Evolutionary conservation across 2,797 vertebrate species (phyloP).

Genomic region (Anisognathus igniventris): DNA sequence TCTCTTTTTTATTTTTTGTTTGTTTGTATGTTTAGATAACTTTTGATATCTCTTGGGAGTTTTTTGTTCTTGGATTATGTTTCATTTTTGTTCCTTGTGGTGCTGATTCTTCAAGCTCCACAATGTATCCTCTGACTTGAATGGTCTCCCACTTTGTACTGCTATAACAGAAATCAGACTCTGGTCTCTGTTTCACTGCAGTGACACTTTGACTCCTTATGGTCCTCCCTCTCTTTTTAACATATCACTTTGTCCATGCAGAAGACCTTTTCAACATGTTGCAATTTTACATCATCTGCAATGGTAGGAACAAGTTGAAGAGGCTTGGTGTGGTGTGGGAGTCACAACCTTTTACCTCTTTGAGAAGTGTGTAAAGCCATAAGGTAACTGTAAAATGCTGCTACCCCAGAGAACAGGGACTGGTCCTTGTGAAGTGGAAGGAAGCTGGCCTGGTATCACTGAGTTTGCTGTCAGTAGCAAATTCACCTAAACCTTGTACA

Average conservation of each 20-base stretch:
- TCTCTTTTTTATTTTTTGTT: not conserved
- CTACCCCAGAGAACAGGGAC: not conserved
- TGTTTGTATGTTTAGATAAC: not conserved
- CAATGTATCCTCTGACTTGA: not conserved
- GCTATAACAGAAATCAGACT: not conserved
- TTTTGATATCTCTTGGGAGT: fast-evolving
- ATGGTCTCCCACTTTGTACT: not conserved
- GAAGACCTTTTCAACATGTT: not conserved
- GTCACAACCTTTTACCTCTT: not conserved
- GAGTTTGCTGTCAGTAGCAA: not conserved
- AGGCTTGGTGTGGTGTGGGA: not conserved
- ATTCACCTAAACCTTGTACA: conserved; percentile 44
- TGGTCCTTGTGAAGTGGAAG: not conserved
- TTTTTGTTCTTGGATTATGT: not conserved
- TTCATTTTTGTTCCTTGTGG: not conserved
- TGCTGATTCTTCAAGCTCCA: not conserved
- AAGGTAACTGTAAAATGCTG: not conserved
- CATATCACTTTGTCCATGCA: not conserved
- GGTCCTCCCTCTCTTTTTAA: not conserved
- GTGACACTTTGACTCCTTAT: not conserved
- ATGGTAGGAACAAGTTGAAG: not conserved
- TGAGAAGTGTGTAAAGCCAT: not conserved
- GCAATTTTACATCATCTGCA: not conserved
- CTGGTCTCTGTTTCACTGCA: not conserved
- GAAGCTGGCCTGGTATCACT: not conserved